These are phyloP conservation scores for Ageneiosus marmoratus DNA, from an alignment of 2,113 vertebrate genomes.

Conservation along the genomic window DNA sequence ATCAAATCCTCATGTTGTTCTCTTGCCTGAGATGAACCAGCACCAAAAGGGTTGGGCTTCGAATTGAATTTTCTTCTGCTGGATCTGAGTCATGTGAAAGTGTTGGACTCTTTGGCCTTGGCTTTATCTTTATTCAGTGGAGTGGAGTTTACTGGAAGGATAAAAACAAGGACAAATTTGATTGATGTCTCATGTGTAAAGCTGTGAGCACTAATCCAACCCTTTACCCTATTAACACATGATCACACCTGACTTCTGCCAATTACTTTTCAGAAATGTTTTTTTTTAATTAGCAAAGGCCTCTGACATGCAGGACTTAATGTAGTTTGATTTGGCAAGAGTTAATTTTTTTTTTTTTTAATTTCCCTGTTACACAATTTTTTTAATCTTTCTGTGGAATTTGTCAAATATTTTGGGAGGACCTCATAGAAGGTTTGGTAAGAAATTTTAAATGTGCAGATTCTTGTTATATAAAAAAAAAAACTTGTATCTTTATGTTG, in stretches of 20 bases:
- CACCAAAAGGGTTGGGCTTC: slow-evolving; percentile 39
- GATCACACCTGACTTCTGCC: not conserved
- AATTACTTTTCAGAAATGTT: not conserved
- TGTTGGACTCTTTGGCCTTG: slow-evolving; percentile 17
- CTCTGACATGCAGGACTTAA: not conserved
- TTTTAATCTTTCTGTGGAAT: not conserved
- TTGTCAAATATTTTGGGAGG: not conserved
- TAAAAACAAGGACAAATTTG: not conserved
- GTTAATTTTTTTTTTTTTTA: too few species aligned
- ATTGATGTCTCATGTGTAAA: not conserved
- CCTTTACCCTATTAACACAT: not conserved
- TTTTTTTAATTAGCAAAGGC: not conserved
- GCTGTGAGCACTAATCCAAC: not conserved
- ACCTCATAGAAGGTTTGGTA: not conserved
- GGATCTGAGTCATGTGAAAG: slow-evolving; percentile 45
- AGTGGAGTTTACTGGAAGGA: slow-evolving; percentile 14
- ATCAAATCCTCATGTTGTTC: slow-evolving; percentile 54
- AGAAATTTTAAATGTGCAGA: not conserved
- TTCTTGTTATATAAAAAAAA: too few species aligned
- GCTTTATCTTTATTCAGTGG: not conserved
- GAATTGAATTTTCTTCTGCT: slow-evolving; percentile 14
- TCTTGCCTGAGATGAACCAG: slow-evolving; percentile 52
- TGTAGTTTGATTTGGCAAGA: too few species aligned
- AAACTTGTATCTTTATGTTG: not conserved
- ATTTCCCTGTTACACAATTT: not conserved